phyloP scores from a whole-genome alignment of 1,140 invertebrate genomes.

The Drosophila athabasca region DNA sequence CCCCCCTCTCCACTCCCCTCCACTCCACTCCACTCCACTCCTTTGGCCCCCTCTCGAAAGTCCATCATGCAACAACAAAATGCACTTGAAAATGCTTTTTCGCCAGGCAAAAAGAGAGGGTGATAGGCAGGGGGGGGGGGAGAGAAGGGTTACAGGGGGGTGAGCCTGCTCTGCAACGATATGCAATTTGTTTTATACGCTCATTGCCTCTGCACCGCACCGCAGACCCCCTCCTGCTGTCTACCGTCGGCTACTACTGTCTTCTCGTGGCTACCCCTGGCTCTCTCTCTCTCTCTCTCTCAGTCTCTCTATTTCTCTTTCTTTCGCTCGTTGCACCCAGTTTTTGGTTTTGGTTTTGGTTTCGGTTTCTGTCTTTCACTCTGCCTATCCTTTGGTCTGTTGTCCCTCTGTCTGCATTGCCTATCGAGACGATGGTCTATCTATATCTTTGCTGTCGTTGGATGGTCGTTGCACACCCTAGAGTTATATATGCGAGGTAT shows the following conservation, averaged over 20 bases:
- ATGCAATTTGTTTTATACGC: slow-evolving; percentile 75
- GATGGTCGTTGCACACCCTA: too few species aligned
- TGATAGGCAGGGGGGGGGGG: not conserved
- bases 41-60: not conserved
- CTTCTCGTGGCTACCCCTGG: slow-evolving; percentile 3
- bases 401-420: too few species aligned
- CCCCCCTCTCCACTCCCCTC: slow-evolving; percentile 3
- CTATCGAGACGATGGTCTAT: too few species aligned
- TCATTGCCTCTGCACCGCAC: slow-evolving; percentile 54
- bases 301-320: slow-evolving; percentile 36
- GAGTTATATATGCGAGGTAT: too few species aligned
- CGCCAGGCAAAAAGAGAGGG: slow-evolving; percentile 28
- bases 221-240: not conserved
- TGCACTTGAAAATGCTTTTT: slow-evolving; percentile 72
- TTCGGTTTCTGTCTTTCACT: too few species aligned
- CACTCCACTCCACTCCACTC: slow-evolving; percentile 1
- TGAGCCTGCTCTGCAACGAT: slow-evolving; percentile 45
- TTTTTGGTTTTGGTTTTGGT: too few species aligned
- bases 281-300: slow-evolving; percentile 9
- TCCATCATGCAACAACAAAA: slow-evolving; percentile 17
- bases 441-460: too few species aligned
- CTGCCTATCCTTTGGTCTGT: too few species aligned
- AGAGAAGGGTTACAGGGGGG: slow-evolving; percentile 1
- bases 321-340: not conserved
- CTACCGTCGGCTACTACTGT: too few species aligned